Conservation (phyloP, 2,888 invertebrate species). For the Diloba caeruleocephala region DNA sequence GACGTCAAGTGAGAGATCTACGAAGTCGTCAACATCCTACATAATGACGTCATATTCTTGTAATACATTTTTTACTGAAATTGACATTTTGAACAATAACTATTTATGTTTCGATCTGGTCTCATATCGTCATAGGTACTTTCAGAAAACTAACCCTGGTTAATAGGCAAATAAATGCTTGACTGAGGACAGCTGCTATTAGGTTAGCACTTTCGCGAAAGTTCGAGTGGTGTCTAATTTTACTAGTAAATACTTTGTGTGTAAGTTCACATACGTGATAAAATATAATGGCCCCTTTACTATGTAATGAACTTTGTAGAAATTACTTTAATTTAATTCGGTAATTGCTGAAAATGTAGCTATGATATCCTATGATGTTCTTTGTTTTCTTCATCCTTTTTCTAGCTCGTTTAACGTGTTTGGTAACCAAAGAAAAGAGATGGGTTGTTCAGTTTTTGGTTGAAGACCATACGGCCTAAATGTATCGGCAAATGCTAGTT, state of each 20-base stretch:
- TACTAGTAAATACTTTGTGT: too few relatives aligned
- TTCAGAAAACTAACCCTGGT: too few relatives aligned
- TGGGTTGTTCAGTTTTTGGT: constrained; percentile 14
- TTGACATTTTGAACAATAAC: constrained; percentile 1
- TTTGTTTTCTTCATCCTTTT: not conserved
- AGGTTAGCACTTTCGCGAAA: too few relatives aligned
- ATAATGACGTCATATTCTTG: not conserved
- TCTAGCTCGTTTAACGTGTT: not conserved
- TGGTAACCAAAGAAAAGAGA: constrained; percentile 2
- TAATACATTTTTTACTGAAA: not conserved
- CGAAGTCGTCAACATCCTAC: constrained; percentile 13
- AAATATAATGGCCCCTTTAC: constrained; percentile 5
- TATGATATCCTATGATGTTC: not conserved
- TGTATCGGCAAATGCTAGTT: constrained; percentile 46
- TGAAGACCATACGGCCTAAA: constrained; percentile 29
- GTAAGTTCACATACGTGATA: too few relatives aligned
- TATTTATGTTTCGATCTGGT: constrained; percentile 5
- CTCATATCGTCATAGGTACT: not conserved
- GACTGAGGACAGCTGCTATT: too few relatives aligned
- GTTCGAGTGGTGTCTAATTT: too few relatives aligned
- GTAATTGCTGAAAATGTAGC: not conserved
- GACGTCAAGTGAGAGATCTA: constrained; percentile 5
- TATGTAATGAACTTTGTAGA: too few relatives aligned
- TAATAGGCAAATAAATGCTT: too few relatives aligned
- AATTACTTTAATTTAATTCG: too few relatives aligned